These are phyloP conservation scores for Stomorhina lunata DNA, from an alignment of 2,888 invertebrate species.

Conservation along the genomic window DNA sequence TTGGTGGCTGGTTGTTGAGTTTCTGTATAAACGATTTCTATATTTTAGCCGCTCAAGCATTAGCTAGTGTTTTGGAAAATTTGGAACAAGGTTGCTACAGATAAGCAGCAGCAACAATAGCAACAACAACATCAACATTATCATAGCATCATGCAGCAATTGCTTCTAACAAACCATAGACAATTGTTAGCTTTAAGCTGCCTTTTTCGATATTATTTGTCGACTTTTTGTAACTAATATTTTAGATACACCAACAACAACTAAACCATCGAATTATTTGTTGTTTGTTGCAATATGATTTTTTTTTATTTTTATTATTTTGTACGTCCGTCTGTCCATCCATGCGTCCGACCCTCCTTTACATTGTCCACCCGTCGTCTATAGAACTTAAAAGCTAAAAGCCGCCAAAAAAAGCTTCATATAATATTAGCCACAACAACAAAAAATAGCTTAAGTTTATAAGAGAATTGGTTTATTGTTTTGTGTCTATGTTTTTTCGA, in stretches of 20 bases:
- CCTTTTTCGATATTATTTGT: constrained; percentile 15
- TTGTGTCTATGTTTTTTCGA: background rate
- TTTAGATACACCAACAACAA: constrained; percentile 41
- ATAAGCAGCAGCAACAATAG: constrained; percentile 45
- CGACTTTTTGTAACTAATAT: background rate
- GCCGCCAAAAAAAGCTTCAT: constrained; percentile 42
- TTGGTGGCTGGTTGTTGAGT: constrained; percentile 17
- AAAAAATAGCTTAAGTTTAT: background rate
- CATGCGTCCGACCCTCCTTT: constrained; percentile 2
- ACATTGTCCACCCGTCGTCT: background rate
- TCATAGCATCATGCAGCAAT: constrained; percentile 39
- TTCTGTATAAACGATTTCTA: constrained; percentile 37
- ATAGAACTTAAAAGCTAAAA: constrained; percentile 51
- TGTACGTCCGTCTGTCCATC: constrained; percentile 7
- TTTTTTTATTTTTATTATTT: background rate
- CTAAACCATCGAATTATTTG: constrained; percentile 34
- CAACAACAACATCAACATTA: constrained; percentile 17
- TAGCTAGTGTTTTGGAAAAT: constrained; percentile 62
- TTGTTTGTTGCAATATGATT: constrained; percentile 42
- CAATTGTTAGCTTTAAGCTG: constrained; percentile 45
- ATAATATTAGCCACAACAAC: background rate
- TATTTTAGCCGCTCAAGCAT: constrained; percentile 49
- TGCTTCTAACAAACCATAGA: constrained; percentile 51
- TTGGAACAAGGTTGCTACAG: constrained; percentile 65
- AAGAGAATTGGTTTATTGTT: constrained; percentile 25